These are phyloP conservation scores for Tapirus indicus DNA, from an alignment of 2,797 vertebrate species.

Conservation along the genomic window DNA sequence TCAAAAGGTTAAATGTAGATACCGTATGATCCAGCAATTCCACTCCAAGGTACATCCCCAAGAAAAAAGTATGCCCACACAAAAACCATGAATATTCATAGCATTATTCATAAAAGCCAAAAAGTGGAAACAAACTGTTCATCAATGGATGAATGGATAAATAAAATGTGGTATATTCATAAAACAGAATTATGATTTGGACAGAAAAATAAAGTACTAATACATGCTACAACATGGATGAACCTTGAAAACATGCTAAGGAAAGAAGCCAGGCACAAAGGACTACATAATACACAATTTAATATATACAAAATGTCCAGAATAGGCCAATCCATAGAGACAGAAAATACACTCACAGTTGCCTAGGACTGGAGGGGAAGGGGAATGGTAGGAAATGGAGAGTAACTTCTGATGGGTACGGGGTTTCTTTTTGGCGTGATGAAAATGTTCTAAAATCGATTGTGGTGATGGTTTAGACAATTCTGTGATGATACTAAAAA, in stretches of 20 bases:
- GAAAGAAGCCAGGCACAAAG: neutral
- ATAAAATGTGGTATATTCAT: neutral
- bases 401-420: neutral
- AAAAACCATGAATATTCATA: neutral
- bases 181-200: neutral
- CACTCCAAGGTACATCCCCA: neutral
- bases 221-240: neutral
- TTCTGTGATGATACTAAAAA: neutral
- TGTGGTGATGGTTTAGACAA: neutral
- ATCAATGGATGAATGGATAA: neutral
- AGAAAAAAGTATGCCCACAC: neutral
- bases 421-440: neutral
- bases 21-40: neutral
- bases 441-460: slow-evolving; percentile 5
- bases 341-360: neutral
- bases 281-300: neutral
- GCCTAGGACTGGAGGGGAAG: neutral
- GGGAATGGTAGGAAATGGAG: neutral
- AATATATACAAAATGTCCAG: neutral
- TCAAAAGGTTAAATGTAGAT: neutral
- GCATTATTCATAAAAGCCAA: neutral
- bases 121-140: neutral
- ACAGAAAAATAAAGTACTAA: slow-evolving; percentile 2
- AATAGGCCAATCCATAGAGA: neutral
- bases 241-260: slow-evolving; percentile 37